These are phyloP conservation scores for Corythoichthys intestinalis DNA, from an alignment of 2,113 vertebrate genomes.

Conservation along the genomic window DNA sequence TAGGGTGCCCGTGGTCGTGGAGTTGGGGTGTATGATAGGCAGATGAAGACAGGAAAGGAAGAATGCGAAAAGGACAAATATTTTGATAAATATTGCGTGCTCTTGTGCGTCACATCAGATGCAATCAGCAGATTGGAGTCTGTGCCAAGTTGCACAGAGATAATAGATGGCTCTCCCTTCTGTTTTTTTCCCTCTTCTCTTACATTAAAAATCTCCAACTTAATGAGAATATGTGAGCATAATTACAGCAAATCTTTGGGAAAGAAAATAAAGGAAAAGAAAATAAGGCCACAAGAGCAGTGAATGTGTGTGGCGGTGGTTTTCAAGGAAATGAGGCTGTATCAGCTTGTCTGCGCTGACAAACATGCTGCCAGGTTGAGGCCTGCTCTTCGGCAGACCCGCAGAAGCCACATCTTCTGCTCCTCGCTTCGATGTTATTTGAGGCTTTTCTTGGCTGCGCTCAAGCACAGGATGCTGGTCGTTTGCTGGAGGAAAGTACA, in stretches of 20 bases:
- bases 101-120: slow-evolving; percentile 52
- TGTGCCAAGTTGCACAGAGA: slow-evolving; percentile 46
- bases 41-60: slow-evolving; percentile 15
- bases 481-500: slow-evolving; percentile 66
- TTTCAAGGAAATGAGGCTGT: slow-evolving; percentile 57
- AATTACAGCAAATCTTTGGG: slow-evolving; percentile 8
- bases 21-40: neutral
- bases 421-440: slow-evolving; percentile 54
- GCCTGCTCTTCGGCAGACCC: slow-evolving; percentile 55
- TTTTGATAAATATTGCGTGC: slow-evolving; percentile 51
- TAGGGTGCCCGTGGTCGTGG: neutral
- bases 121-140: slow-evolving; percentile 46
- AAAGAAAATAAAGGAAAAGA: slow-evolving; percentile 1
- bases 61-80: slow-evolving; percentile 41
- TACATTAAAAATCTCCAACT: slow-evolving; percentile 12
- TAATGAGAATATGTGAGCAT: slow-evolving; percentile 1
- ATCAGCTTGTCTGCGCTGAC: slow-evolving; percentile 62
- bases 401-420: slow-evolving; percentile 59
- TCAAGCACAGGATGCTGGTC: slow-evolving; percentile 62
- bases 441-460: slow-evolving; percentile 63
- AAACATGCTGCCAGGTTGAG: slow-evolving; percentile 62
- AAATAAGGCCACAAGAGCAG: neutral
- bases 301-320: slow-evolving; percentile 47
- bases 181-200: slow-evolving; percentile 9
- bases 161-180: slow-evolving; percentile 10